Percentiles rank a stretch among this genome's conserved stretches.
Conservation (phyloP, 2,888 invertebrate genomes). For the Acleris cristana region DNA sequence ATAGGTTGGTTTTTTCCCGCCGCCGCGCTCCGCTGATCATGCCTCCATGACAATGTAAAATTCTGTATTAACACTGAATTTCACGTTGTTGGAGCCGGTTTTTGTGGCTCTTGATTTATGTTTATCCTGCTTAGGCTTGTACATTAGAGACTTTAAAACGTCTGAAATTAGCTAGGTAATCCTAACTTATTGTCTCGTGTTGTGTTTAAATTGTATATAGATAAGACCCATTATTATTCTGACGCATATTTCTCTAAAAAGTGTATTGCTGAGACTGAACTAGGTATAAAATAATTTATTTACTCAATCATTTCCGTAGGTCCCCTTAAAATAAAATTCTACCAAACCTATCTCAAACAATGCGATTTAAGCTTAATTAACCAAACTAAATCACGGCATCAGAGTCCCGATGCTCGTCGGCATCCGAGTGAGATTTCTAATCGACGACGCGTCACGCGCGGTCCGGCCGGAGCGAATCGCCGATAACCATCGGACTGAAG, state of each 20-base stretch:
- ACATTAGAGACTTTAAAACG: constrained; percentile 1
- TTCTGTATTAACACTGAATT: constrained; percentile 53
- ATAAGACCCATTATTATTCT: no score
- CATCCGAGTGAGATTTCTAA: constrained; percentile 72
- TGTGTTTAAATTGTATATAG: no score
- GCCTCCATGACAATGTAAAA: constrained; percentile 63
- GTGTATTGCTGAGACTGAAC: no score
- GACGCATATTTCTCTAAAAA: no score
- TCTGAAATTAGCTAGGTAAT: not conserved
- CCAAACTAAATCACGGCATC: constrained; percentile 42
- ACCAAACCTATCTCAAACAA: not conserved
- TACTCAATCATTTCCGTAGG: no score
- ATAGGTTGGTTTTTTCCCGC: constrained; percentile 62
- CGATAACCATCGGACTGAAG: constrained; percentile 66
- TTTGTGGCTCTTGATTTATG: constrained; percentile 29
- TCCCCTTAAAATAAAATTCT: not conserved
- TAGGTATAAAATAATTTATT: no score
- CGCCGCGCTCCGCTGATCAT: constrained; percentile 63
- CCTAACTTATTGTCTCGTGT: not conserved
- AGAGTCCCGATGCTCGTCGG: constrained; percentile 52
- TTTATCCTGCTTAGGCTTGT: constrained; percentile 16
- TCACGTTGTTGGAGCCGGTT: constrained; percentile 32
- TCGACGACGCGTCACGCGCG: constrained; percentile 69
- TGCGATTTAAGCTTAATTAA: constrained; percentile 30
- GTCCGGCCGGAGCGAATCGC: constrained; percentile 65